These are phyloP conservation scores for Bombus consobrinus DNA, from an alignment of 1,140 invertebrate species.

Conservation along the genomic window DNA sequence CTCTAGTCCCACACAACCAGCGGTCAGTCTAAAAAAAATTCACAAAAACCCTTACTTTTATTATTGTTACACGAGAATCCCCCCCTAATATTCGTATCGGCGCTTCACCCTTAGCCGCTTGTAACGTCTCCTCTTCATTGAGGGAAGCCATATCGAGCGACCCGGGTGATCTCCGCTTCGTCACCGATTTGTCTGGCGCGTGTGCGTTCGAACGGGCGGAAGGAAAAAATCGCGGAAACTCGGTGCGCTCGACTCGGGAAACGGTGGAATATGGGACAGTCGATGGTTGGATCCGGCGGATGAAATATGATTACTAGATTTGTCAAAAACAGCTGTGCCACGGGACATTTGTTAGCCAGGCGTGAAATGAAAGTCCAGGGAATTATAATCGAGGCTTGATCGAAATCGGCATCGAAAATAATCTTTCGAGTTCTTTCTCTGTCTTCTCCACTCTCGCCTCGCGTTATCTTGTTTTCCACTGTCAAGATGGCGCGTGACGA, in stretches of 20 bases:
- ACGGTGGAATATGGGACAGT: conserved; percentile 44
- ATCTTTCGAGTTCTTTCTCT: neutral
- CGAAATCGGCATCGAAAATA: conserved; percentile 29
- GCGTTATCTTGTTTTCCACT: conserved; percentile 10
- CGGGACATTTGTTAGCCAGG: conserved; percentile 56
- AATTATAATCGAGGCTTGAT: conserved; percentile 46
- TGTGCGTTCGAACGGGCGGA: neutral
- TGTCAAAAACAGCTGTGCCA: conserved; percentile 70
- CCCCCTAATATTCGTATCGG: neutral
- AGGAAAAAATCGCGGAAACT: conserved; percentile 46
- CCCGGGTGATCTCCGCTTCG: neutral
- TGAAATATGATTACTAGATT: conserved; percentile 69
- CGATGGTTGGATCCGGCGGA: conserved; percentile 53
- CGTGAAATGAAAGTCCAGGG: conserved; percentile 65
- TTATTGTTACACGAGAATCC: too few species aligned
- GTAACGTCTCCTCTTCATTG: neutral
- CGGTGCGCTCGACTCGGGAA: conserved; percentile 11
- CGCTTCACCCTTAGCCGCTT: neutral
- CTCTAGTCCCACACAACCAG: too few species aligned
- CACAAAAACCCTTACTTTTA: too few species aligned
- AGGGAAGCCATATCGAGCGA: neutral
- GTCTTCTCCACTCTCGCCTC: too few species aligned
- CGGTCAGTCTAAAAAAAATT: too few species aligned
- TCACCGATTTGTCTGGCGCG: too few species aligned
- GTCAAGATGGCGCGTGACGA: neutral